A percentile compares a stretch with the other conserved stretches of the same genome.
Conservation (phyloP, 64 coral and sea anemone species). For the Porites australiensis region DNA sequence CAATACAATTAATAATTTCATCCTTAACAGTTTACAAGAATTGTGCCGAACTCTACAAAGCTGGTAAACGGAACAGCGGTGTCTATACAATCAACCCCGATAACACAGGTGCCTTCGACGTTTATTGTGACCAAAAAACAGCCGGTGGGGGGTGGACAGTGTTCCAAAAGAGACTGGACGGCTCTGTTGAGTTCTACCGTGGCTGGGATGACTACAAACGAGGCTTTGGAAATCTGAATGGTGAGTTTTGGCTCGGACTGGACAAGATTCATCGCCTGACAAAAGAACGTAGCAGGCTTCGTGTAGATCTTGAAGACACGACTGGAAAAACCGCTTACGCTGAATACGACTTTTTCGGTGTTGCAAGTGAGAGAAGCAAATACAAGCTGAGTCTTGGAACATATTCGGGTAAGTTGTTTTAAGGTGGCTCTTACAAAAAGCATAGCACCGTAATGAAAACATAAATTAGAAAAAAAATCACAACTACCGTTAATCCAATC, state of each 20-base stretch:
- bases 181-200: no score
- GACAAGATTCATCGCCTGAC: conserved; percentile 7
- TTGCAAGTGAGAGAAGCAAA: no score
- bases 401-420: no score
- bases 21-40: conserved; percentile 1
- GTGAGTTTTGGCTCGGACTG: conserved; percentile 28
- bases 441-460: no score
- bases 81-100: background rate
- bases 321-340: background rate
- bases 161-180: background rate
- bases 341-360: no score
- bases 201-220: background rate
- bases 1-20: no score
- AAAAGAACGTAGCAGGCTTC: no score
- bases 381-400: no score
- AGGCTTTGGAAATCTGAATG: conserved; percentile 19
- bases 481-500: no score
- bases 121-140: background rate
- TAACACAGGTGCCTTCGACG: background rate
- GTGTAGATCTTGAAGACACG: background rate
- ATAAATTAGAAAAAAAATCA: no score
- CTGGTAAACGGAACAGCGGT: background rate
- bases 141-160: conserved; percentile 21
- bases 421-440: no score
- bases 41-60: conserved; percentile 8